Base-by-base conservation (phyloP, 2,888 invertebrate genomes). In the Eupithecia centaureata region DNA sequence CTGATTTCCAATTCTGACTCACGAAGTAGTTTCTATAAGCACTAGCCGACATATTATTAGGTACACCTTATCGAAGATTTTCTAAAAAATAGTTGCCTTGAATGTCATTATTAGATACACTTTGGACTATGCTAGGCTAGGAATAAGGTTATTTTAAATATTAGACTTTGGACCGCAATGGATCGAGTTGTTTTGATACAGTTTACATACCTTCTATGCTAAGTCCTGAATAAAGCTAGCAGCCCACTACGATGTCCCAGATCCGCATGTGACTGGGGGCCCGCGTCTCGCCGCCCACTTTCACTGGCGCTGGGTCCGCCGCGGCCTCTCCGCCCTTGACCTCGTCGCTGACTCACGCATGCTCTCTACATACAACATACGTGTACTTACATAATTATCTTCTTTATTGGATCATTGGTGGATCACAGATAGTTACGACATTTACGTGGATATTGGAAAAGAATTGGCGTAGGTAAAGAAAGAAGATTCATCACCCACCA, bases 261-360 rank as follows among this genome's bases (percentile, higher is more conserved):
- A 67, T 63, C 67, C 67, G 67, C 51, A 52, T 25, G 4, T 1
- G 25, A 51, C 7, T 51, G 22, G 22, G 22, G 25, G 5, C 13
- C 12, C 22, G 51, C n/a, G 42, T 42, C 42, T 5, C 7, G n/a
- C 5, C 42, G n/a, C 2, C 42, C 8, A 61, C 74, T 74, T 73
- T 73, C 74, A 71, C 72, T 62, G 33, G 12, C 30, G n/a, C n/a
- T 32, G 22, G 33, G 32, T 25, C 47, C 35, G 51, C 7, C 58
- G 56, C 57, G 63, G 33, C 63, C 64, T 63, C 63, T 63, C 61
- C 61, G 67, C 22, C 67, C 65, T 65, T 65, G 68, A 61, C 68
- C 58, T 61, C 54, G 54, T 10, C 38, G 22, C 27, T 38, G 63
- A 57, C 28, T 57, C 63, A 58, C 30, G 33, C 30, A 22, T 10